Evolutionary conservation across 2,797 vertebrate species (phyloP).

Genomic region (Phalloptychus januarius): DNA sequence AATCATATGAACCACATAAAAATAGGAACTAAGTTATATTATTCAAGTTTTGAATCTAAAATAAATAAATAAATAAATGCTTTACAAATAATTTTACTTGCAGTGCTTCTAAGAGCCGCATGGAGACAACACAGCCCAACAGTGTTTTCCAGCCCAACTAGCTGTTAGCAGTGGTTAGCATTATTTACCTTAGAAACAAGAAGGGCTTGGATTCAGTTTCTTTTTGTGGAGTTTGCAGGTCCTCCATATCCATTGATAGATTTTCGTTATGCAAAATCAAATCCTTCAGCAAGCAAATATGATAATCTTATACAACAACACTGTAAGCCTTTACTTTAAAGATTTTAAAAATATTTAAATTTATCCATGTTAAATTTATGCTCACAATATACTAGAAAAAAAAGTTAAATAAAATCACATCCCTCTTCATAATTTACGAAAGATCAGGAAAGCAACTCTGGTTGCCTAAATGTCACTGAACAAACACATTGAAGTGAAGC

Average conservation of each 20-base stretch:
- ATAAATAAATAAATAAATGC: background rate
- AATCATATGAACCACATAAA: background rate
- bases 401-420: background rate
- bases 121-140: background rate
- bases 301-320: background rate
- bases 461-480: background rate
- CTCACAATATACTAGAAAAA: background rate
- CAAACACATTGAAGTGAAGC: background rate
- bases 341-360: background rate
- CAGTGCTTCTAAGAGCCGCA: background rate
- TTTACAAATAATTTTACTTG: background rate
- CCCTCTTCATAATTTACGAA: background rate
- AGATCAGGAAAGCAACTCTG: background rate
- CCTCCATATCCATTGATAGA: background rate
- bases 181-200: background rate
- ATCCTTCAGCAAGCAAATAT: background rate
- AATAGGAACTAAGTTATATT: background rate
- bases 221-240: background rate
- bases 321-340: background rate
- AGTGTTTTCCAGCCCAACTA: too few relatives aligned
- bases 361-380: background rate
- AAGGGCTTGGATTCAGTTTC: background rate
- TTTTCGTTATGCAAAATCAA: background rate
- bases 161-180: background rate
- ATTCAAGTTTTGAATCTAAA: background rate